Evolutionary conservation across 1,140 invertebrate genomes (phyloP), one percentile per base, ranked within the genome.

Genomic region (Drosophila kepulauana): DNA sequence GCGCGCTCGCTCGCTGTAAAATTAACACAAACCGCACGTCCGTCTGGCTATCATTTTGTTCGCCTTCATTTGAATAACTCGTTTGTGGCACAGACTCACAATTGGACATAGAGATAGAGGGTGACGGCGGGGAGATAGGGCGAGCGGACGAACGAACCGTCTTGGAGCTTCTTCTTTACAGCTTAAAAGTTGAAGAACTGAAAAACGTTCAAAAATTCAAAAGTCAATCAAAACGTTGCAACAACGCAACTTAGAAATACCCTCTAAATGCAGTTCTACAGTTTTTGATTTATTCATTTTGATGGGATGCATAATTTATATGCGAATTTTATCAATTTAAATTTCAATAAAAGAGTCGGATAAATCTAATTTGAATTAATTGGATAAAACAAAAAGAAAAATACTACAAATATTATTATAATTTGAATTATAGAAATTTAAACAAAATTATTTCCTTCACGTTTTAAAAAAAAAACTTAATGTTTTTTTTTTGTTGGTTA

Each of bases 61-160:
- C 46, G 67, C 67, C 70, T 81, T 79, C 71, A 89, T 89, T 89
- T 89, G 86, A 89, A 89, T 89, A 89, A 89, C 85, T 76, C 74
- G 85, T 89, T 89, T 68, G 71, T 38, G 65, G 65, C 71, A 68
- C 71, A 69, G 71, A 74, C 71, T 69, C 65, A 62, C 70, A 67
- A 61, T 67, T 43, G 56, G 56, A 58, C 54, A 8, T 28, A 8
- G 48, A 43, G 20, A 7, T 25, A 25, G 0, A 25, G 20, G 20
- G 20, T 25, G 20, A 25, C 20, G 66, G 8, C 5, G n/a, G 28
- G 16, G 20, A 25, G 20, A 3, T 4, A n/a, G 7, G 38, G 0
- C 15, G 30, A 38, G 20, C 30, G 4, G n/a, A 11, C 48, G 51
- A 67, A 38, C 63, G 38, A 57, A 59, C 45, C 43, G 51, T 48